Conservation (phyloP, 2,888 invertebrate genomes). For the Xestobium rufovillosum region DNA sequence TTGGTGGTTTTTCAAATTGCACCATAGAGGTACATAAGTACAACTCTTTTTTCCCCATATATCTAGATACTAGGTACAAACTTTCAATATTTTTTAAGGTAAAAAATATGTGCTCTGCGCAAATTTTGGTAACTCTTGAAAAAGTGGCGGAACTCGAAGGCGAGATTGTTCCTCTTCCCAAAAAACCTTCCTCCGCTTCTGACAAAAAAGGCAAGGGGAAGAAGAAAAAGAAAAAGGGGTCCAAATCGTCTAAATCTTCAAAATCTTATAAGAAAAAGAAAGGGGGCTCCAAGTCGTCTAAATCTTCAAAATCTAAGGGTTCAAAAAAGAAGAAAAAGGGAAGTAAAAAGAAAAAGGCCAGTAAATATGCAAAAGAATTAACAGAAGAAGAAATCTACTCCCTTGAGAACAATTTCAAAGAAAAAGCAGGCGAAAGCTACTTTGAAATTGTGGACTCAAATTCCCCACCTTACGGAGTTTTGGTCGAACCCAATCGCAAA, state of each 20-base stretch:
- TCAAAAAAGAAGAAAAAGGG: slow-evolving; percentile 1
- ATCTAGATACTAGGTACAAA: not conserved
- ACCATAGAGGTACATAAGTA: not conserved
- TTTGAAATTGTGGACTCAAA: not conserved
- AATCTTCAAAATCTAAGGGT: too few species aligned
- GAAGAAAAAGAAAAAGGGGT: not conserved
- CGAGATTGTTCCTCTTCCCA: too few species aligned
- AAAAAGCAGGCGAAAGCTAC: not conserved
- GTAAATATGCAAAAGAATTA: not conserved
- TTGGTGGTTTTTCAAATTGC: not conserved
- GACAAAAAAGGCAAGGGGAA: not conserved
- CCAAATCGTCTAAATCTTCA: too few species aligned
- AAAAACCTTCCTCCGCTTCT: too few species aligned
- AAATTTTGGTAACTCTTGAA: not conserved
- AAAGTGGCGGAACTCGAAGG: slow-evolving; percentile 1
- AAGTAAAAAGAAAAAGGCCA: slow-evolving; percentile 1
- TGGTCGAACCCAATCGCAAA: not conserved
- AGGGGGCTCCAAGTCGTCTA: too few species aligned
- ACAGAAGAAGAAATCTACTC: not conserved
- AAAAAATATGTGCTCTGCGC: not conserved
- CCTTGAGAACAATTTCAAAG: not conserved
- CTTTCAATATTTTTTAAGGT: slow-evolving; percentile 1
- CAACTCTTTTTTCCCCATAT: too few species aligned
- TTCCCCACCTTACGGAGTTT: not conserved
- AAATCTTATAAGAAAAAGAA: too few species aligned